Evolutionary conservation across 2,113 vertebrate species (phyloP).

Genomic region (Clarias magur): DNA sequence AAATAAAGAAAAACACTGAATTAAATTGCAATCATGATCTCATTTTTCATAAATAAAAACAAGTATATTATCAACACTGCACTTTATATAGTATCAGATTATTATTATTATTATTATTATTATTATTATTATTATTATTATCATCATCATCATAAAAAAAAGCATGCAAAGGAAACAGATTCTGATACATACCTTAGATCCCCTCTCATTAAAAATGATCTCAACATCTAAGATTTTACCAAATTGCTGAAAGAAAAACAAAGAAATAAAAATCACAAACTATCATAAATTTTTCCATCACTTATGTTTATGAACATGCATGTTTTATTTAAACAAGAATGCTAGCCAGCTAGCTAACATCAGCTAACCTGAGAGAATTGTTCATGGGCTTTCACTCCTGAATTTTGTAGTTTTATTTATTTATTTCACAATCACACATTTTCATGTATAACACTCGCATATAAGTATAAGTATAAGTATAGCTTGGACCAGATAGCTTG

Average conservation of each 20-base stretch:
- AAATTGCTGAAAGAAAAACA: constrained; percentile 87
- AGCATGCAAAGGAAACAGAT: constrained; percentile 40
- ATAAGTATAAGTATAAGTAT: no score
- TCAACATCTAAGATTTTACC: constrained; percentile 98
- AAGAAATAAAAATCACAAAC: constrained; percentile 39
- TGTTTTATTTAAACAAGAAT: neutral
- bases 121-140: neutral
- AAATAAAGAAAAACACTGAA: constrained; percentile 25
- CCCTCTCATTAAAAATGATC: constrained; percentile 95
- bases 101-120: neutral
- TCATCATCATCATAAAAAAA: neutral
- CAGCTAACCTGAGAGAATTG: neutral
- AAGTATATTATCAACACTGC: neutral
- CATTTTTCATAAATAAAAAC: neutral
- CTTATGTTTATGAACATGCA: neutral
- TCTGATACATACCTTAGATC: constrained; percentile 85
- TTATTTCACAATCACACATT: no score
- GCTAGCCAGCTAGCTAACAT: neutral
- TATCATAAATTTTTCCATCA: neutral
- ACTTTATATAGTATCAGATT: neutral
- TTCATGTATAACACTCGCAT: no score
- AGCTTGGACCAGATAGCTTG: no score
- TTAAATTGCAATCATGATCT: neutral
- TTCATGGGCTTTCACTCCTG: neutral
- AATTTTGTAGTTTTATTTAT: no score